These are phyloP conservation scores for Troides oblongomaculatus DNA, from an alignment of 2,888 invertebrate species.

Conservation along the genomic window DNA sequence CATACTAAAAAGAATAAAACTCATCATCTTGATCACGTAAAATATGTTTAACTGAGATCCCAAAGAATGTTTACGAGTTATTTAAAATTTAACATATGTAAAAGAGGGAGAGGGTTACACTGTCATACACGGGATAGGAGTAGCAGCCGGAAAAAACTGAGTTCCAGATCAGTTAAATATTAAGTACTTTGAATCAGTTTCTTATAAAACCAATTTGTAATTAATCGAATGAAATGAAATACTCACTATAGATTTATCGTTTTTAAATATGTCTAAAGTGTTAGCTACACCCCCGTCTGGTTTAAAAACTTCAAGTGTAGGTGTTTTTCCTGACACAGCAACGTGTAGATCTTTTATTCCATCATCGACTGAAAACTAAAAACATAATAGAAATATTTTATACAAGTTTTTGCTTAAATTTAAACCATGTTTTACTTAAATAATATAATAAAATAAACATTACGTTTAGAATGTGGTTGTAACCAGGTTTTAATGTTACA, in stretches of 20 bases:
- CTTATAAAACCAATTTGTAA: not conserved
- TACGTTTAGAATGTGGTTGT: slow-evolving; percentile 11
- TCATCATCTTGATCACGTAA: too few relatives aligned
- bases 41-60: too few relatives aligned
- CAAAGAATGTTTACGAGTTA: too few relatives aligned
- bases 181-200: not conserved
- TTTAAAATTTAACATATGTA: too few relatives aligned
- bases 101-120: too few relatives aligned
- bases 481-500: slow-evolving; percentile 18
- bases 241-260: slow-evolving; percentile 40
- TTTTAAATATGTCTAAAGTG: slow-evolving; percentile 35
- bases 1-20: too few relatives aligned
- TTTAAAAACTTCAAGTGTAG: slow-evolving; percentile 39
- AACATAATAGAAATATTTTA: slow-evolving; percentile 20
- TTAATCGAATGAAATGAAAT: not conserved
- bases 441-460: slow-evolving; percentile 23
- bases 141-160: too few relatives aligned
- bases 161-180: not conserved
- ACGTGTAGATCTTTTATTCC: slow-evolving; percentile 42
- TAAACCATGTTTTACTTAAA: too few relatives aligned
- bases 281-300: slow-evolving; percentile 40
- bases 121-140: too few relatives aligned
- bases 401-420: not conserved
- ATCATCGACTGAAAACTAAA: slow-evolving; percentile 48
- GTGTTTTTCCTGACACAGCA: slow-evolving; percentile 42